phyloP scores from a whole-genome alignment of 2,113 vertebrate species.

The Bufo bufo region DNA sequence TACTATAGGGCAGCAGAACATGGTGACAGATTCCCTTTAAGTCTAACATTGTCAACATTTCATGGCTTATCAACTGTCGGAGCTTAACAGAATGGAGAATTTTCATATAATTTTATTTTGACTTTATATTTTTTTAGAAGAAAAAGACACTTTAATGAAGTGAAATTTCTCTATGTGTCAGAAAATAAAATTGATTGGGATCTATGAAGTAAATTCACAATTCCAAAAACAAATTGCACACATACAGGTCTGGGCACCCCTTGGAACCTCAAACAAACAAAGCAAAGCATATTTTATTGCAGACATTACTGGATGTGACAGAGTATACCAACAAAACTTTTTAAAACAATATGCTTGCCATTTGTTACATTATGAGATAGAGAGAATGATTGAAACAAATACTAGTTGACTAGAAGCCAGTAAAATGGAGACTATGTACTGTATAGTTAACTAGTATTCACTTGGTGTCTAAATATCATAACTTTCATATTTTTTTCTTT shows the following conservation, averaged over 20 bases:
- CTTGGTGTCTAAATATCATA: neutral
- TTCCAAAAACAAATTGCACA: neutral
- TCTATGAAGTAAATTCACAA: no score
- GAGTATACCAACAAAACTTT: neutral
- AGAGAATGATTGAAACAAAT: no score
- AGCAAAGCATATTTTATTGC: neutral
- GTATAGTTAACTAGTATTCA: neutral
- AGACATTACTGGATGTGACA: neutral
- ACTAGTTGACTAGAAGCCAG: no score
- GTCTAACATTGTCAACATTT: neutral
- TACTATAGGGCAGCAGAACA: no score
- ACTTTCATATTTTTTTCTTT: slow-evolving; percentile 16
- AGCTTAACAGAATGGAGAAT: neutral
- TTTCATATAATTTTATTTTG: neutral
- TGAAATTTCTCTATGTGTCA: no score
- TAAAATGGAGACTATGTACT: neutral
- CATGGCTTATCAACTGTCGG: neutral
- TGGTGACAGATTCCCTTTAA: neutral
- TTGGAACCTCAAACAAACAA: neutral
- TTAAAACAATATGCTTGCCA: neutral
- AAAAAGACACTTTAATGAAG: neutral
- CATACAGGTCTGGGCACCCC: neutral
- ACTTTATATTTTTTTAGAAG: neutral
- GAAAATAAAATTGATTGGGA: no score
- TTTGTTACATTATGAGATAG: no score